phyloP scores from a whole-genome alignment of 2,888 invertebrate genomes.

The Epinotia brunnichana region DNA sequence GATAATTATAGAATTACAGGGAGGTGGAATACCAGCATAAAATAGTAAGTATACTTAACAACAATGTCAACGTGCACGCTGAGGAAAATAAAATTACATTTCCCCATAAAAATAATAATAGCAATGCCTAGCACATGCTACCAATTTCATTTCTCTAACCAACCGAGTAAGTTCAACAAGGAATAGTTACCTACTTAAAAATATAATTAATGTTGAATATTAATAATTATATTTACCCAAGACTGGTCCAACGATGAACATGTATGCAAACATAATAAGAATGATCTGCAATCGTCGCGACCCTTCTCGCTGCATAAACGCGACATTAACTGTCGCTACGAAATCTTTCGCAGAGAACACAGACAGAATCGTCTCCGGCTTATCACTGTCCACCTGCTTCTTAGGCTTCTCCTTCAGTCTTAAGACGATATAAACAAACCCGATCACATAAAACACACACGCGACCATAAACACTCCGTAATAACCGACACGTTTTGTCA shows the following conservation, averaged over 20 bases:
- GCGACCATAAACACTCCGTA: slow-evolving; percentile 77
- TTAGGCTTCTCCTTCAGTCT: slow-evolving; percentile 70
- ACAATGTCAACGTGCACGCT: not conserved
- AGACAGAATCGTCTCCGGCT: slow-evolving; percentile 60
- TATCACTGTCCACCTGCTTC: slow-evolving; percentile 67
- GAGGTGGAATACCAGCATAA: not conserved
- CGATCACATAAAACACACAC: slow-evolving; percentile 73
- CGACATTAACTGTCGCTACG: slow-evolving; percentile 78
- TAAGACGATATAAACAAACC: slow-evolving; percentile 74
- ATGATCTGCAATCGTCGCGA: slow-evolving; percentile 73
- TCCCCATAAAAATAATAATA: slow-evolving; percentile 24
- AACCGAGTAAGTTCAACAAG: slow-evolving; percentile 1
- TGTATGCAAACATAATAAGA: slow-evolving; percentile 75
- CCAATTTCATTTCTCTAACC: not conserved
- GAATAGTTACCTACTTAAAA: not conserved
- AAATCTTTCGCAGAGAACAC: slow-evolving; percentile 72
- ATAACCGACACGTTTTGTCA: slow-evolving; percentile 77
- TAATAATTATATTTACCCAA: slow-evolving; percentile 67
- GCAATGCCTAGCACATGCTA: slow-evolving; percentile 13
- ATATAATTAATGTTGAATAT: not conserved
- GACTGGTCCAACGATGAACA: slow-evolving; percentile 81
- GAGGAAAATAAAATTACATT: slow-evolving; percentile 24
- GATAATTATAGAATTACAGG: not conserved
- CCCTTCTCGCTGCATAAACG: slow-evolving; percentile 68
- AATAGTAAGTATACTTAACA: not conserved